These are phyloP conservation scores for Smittia aterrima DNA, from an alignment of 2,888 invertebrate species.

Conservation along the genomic window DNA sequence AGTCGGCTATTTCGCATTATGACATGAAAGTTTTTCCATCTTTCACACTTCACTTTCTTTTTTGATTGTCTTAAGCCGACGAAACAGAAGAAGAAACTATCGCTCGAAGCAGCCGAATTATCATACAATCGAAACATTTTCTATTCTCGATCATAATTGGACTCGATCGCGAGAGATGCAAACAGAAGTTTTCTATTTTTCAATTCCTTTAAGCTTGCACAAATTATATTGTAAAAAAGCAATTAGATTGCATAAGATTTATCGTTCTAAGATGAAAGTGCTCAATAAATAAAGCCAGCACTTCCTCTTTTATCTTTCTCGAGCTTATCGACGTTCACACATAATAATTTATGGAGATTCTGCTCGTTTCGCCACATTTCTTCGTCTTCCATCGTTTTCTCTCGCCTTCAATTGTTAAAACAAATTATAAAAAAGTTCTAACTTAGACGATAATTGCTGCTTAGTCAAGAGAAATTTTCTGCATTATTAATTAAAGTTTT, in stretches of 20 bases:
- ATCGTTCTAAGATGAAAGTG: slow-evolving; percentile 2
- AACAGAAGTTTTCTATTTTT: slow-evolving; percentile 6
- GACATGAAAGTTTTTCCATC: slow-evolving; percentile 7
- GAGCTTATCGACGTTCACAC: neutral
- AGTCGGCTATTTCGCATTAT: neutral
- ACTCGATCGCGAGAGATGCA: neutral
- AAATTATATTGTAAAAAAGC: slow-evolving; percentile 4
- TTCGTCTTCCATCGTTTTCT: neutral
- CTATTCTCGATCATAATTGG: neutral
- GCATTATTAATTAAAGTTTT: too few relatives aligned
- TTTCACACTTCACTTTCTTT: slow-evolving; percentile 25
- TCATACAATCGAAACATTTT: slow-evolving; percentile 9
- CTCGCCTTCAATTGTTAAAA: neutral
- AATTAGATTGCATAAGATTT: slow-evolving; percentile 11
- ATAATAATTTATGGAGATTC: neutral
- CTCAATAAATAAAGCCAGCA: neutral
- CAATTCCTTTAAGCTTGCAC: neutral
- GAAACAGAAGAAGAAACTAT: neutral
- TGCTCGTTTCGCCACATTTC: neutral
- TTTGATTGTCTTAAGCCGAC: neutral
- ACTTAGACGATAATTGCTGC: too few relatives aligned
- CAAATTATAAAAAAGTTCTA: neutral
- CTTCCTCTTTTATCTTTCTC: neutral
- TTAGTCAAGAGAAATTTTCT: too few relatives aligned
- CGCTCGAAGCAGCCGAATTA: neutral